Evolutionary conservation across 2,888 invertebrate species (phyloP).

Genomic region (Xylophagus ater): DNA sequence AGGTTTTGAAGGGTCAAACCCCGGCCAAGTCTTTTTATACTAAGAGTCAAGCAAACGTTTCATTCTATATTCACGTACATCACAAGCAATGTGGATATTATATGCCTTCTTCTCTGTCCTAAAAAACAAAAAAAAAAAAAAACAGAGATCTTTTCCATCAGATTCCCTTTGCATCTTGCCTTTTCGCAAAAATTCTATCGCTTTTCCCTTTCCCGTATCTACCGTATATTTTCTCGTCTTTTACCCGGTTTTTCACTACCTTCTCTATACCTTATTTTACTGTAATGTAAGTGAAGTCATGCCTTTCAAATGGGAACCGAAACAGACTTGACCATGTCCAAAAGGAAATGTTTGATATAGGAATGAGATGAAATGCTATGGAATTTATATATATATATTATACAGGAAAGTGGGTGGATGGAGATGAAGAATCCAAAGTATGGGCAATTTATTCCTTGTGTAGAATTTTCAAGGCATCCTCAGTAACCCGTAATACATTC

Average conservation of each 20-base stretch:
- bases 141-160: no score
- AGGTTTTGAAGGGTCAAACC: conserved; percentile 25
- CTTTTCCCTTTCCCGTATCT: conserved; percentile 3
- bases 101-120: background rate
- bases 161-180: background rate
- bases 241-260: conserved; percentile 5
- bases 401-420: no score
- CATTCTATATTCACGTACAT: conserved; percentile 5
- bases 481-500: background rate
- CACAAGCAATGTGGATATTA: background rate
- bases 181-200: conserved; percentile 10
- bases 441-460: conserved; percentile 23
- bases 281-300: conserved; percentile 22
- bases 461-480: conserved; percentile 21
- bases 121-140: background rate
- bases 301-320: conserved; percentile 23
- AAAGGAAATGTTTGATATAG: no score
- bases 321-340: conserved; percentile 20
- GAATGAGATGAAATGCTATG: no score
- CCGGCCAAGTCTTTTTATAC: conserved; percentile 22
- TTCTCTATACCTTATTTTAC: conserved; percentile 4
- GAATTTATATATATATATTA: no score
- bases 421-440: no score
- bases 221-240: conserved; percentile 4
- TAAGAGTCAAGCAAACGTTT: background rate